A percentile compares a stretch with the other conserved stretches of the same genome.
Evolutionary conservation across 2,888 invertebrate species (phyloP).

Genomic region (Stomorhina lunata): DNA sequence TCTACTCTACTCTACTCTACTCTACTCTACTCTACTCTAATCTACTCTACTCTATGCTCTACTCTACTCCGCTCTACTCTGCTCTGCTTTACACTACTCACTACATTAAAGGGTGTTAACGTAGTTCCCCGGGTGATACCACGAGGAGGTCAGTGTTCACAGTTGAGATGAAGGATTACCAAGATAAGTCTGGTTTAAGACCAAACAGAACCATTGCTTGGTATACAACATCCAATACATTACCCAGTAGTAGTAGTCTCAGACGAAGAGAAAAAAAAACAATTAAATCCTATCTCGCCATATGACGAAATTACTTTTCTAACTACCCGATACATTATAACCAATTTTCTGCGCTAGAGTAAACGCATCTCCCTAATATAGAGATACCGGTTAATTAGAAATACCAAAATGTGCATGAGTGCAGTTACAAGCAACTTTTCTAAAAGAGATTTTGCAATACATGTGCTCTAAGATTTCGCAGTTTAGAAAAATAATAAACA

Average conservation of each 20-base stretch:
- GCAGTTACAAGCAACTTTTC: slow-evolving; percentile 44
- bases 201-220: too few species aligned
- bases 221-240: too few species aligned
- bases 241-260: too few species aligned
- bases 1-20: slow-evolving; percentile 42
- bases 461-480: neutral
- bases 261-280: neutral
- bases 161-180: too few species aligned
- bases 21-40: slow-evolving; percentile 43
- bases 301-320: neutral
- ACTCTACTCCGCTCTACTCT: slow-evolving; percentile 45
- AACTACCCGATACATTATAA: neutral
- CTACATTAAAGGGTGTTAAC: neutral
- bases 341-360: neutral
- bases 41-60: slow-evolving; percentile 46
- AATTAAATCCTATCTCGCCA: neutral
- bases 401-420: neutral
- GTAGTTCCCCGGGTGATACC: too few species aligned
- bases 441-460: slow-evolving; percentile 55
- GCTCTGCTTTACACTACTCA: slow-evolving; percentile 45
- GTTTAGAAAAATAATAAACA: neutral
- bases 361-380: neutral
- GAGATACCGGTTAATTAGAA: slow-evolving; percentile 27
- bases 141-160: too few species aligned
- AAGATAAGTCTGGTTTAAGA: too few species aligned